These are phyloP conservation scores for Prionailurus viverrinus DNA, from an alignment of 2,113 vertebrate species.

Conservation along the genomic window DNA sequence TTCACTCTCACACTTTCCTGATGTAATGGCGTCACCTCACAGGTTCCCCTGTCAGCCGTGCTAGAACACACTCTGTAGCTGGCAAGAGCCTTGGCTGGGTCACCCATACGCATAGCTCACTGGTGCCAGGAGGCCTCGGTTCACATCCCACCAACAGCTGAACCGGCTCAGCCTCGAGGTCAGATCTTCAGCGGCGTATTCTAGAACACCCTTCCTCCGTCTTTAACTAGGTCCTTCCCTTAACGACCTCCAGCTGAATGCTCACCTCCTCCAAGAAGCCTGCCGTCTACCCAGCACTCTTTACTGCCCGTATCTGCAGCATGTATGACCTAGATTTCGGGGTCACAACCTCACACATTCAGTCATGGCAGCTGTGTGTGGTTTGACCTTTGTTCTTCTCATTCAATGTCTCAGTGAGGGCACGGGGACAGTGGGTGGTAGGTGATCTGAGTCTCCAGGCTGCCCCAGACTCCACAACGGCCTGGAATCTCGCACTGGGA, in stretches of 20 bases:
- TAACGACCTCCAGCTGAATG: not conserved
- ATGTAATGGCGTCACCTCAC: accelerated
- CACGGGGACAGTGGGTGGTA: accelerated
- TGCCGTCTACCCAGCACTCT: not conserved
- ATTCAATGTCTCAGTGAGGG: not conserved
- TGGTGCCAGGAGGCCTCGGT: not conserved
- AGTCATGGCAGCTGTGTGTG: accelerated
- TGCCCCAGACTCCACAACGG: not conserved
- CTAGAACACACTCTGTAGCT: accelerated
- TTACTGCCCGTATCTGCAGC: too few species aligned
- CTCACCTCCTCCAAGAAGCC: not conserved
- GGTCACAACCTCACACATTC: not conserved
- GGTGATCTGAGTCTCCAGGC: too few species aligned
- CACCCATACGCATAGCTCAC: accelerated
- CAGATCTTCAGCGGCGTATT: not conserved
- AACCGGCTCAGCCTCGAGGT: not conserved
- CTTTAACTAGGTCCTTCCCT: not conserved
- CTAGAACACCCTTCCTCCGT: too few species aligned
- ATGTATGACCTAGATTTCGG: accelerated
- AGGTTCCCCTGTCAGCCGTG: accelerated
- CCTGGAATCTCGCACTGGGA: not conserved
- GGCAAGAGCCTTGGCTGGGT: too few species aligned
- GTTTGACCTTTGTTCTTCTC: not conserved
- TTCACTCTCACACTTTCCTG: not conserved
- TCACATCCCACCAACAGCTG: not conserved